Conservation (phyloP, 2,113 vertebrate species). For the Meleagris gallopavo region DNA sequence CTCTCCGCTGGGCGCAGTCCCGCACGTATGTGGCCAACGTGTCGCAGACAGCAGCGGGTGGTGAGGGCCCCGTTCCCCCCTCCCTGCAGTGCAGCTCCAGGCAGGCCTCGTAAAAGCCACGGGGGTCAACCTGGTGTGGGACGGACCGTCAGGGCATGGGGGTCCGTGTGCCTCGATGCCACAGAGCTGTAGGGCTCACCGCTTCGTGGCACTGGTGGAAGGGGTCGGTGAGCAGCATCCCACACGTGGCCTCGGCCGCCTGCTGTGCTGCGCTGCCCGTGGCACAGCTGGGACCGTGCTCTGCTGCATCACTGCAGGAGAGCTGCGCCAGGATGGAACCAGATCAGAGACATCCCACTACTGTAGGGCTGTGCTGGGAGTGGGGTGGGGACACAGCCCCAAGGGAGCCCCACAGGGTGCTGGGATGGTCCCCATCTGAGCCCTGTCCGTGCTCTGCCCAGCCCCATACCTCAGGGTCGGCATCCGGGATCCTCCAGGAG, state of each 20-base stretch:
- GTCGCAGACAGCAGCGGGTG: constrained; percentile 73
- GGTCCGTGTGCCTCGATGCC: accelerated
- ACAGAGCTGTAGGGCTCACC: constrained; percentile 48
- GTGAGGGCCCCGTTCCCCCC: background rate
- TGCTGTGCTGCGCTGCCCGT: background rate
- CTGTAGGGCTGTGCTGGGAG: background rate
- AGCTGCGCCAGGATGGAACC: constrained; percentile 30
- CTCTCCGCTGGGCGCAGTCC: constrained; percentile 81
- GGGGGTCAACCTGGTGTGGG: constrained; percentile 79
- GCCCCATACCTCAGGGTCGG: background rate
- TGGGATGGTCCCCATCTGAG: background rate
- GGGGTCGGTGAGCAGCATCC: constrained; percentile 77
- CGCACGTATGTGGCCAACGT: constrained; percentile 85
- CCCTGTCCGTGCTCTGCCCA: background rate
- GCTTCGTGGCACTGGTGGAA: constrained; percentile 84
- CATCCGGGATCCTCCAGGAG: background rate
- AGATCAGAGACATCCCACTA: background rate
- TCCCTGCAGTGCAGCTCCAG: constrained; percentile 81
- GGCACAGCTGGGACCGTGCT: constrained; percentile 78
- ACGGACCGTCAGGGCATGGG: accelerated
- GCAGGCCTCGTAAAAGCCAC: constrained; percentile 83
- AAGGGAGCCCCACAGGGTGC: background rate
- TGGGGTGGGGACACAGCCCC: background rate
- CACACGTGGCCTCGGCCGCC: constrained; percentile 78
- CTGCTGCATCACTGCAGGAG: constrained; percentile 81